Evolutionary conservation across 2,888 invertebrate genomes (phyloP).

Genomic region (Tiphia femorata): DNA sequence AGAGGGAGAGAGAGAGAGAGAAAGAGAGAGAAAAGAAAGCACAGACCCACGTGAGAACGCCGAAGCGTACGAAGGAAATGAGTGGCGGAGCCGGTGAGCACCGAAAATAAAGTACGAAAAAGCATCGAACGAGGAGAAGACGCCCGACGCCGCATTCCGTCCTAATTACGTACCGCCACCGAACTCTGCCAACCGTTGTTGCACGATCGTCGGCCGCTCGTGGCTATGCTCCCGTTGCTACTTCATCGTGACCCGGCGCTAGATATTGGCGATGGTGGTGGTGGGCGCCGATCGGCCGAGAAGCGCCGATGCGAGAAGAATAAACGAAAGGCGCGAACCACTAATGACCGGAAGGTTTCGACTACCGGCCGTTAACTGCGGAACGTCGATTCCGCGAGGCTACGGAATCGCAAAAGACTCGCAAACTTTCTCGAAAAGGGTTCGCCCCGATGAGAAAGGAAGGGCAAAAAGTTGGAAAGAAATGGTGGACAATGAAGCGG

Average conservation of each 20-base stretch:
- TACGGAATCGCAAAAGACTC: too few relatives aligned
- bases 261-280: too few relatives aligned
- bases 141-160: conserved; percentile 19
- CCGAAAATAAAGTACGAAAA: conserved; percentile 22
- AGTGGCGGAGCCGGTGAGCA: background rate
- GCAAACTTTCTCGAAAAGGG: too few relatives aligned
- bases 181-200: background rate
- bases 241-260: too few relatives aligned
- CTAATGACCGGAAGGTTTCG: conserved; percentile 18
- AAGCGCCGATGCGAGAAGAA: background rate
- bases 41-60: background rate
- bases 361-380: background rate
- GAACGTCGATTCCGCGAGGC: too few relatives aligned
- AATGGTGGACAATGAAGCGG: too few relatives aligned
- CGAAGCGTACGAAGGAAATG: too few relatives aligned
- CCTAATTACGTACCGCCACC: conserved; percentile 26
- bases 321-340: conserved; percentile 17
- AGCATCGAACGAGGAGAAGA: conserved; percentile 7
- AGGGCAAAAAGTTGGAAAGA: too few relatives aligned
- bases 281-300: too few relatives aligned
- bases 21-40: too few relatives aligned
- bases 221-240: background rate
- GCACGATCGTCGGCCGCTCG: background rate
- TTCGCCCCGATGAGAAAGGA: too few relatives aligned
- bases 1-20: too few relatives aligned